phyloP scores from a whole-genome alignment of 2,888 invertebrate genomes.

The Thymelicus sylvestris region DNA sequence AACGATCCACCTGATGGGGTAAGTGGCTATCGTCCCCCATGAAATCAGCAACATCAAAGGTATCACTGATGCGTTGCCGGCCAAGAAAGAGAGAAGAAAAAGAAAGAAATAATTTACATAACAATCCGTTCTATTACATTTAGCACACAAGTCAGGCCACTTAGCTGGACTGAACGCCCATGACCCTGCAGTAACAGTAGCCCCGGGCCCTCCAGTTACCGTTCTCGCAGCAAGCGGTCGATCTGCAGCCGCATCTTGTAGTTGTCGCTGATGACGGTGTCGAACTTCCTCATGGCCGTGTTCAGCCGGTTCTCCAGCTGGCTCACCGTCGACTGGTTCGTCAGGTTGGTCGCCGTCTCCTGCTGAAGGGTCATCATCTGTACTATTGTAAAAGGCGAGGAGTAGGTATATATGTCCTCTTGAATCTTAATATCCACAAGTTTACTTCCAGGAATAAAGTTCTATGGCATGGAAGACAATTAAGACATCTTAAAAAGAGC shows the following conservation, averaged over 20 bases:
- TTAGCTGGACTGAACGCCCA: background rate
- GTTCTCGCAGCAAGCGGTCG: slow-evolving; percentile 91
- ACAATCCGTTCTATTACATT: background rate
- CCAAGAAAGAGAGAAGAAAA: too few relatives aligned
- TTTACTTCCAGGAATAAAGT: too few relatives aligned
- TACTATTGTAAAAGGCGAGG: background rate
- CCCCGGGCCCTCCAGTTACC: slow-evolving; percentile 62
- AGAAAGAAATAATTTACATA: too few relatives aligned
- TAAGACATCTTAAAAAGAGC: too few relatives aligned
- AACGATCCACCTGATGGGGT: too few relatives aligned
- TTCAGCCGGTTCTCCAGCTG: slow-evolving; percentile 91
- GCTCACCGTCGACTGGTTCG: slow-evolving; percentile 77
- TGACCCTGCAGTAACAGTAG: background rate
- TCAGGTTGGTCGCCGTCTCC: slow-evolving; percentile 63
- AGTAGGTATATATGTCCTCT: too few relatives aligned
- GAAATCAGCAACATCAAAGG: too few relatives aligned
- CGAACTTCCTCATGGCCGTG: slow-evolving; percentile 90
- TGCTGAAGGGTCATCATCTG: slow-evolving; percentile 40
- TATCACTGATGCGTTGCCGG: too few relatives aligned
- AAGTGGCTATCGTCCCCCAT: too few relatives aligned
- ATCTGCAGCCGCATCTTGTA: slow-evolving; percentile 90
- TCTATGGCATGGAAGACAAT: too few relatives aligned
- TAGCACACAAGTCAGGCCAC: background rate
- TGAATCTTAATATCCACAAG: too few relatives aligned
- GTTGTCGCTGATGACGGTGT: slow-evolving; percentile 90